Evolutionary conservation across 2,113 vertebrate genomes (phyloP).

Genomic region (Arothron firmamentum): DNA sequence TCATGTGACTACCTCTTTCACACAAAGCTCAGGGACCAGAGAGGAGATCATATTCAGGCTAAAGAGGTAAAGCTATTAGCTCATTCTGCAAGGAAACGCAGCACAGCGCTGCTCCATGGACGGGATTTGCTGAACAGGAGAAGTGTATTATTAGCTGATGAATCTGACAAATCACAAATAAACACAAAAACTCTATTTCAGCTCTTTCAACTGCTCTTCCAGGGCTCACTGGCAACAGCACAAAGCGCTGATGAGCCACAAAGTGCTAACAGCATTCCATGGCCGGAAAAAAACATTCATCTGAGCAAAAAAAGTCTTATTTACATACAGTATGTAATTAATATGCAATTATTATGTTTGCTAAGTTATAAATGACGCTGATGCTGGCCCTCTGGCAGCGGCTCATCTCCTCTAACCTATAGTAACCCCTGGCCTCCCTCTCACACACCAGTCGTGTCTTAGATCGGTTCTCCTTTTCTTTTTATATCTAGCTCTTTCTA

Average conservation of each 20-base stretch:
- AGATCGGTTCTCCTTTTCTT: background rate
- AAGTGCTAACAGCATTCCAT: too few species aligned
- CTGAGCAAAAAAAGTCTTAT: too few species aligned
- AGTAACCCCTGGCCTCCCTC: constrained; percentile 35
- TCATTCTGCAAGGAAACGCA: constrained; percentile 9
- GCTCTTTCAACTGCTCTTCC: too few species aligned
- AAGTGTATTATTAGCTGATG: background rate
- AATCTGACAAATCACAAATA: too few species aligned
- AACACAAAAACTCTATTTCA: too few species aligned
- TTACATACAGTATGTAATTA: too few species aligned
- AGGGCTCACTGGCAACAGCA: too few species aligned
- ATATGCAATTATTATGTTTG: too few species aligned
- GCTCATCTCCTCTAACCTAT: constrained; percentile 31
- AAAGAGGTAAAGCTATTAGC: constrained; percentile 6
- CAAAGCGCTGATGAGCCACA: too few species aligned
- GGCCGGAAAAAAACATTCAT: too few species aligned
- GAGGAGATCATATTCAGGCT: constrained; percentile 43
- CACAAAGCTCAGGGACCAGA: constrained; percentile 42
- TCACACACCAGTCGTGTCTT: background rate
- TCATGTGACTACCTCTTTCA: constrained; percentile 64
- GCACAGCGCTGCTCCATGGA: background rate
- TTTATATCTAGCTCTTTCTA: constrained; percentile 6
- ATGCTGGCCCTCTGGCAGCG: background rate
- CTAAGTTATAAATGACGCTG: too few species aligned
- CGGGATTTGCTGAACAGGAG: background rate